Base-by-base conservation (phyloP, 2,888 invertebrate species). In the Argyresthia albistria region DNA sequence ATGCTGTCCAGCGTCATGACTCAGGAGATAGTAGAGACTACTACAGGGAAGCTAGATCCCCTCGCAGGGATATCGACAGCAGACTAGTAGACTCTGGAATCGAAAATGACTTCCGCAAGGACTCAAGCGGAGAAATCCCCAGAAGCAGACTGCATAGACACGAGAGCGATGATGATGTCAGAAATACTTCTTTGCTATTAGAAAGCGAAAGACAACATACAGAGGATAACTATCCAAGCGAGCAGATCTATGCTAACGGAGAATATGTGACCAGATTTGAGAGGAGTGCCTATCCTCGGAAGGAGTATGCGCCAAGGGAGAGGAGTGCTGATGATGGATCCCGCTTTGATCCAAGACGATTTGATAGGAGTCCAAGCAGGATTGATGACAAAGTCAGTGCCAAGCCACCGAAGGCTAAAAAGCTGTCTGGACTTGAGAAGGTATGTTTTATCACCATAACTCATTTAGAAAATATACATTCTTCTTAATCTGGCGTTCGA, bases 51-150 rank as follows among this genome's bases (percentile, higher is more conserved):
- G 76, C 83, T 53, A 72, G 71, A 57, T 82, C 87, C 8, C 87
- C 88, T 1, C 77, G 83, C 51, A 70, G 88, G 54, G 88, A 88
- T 47, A 82, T 83, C 55, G 91, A 91, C 60, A 92, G 90, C 63
- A 88, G 91, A 52, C 81, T 92, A 51, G 92, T 91, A 2, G 94
- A 95, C 77, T 95, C 94, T 0, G 94, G 95, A 0, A 94, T 94
- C 58, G 94, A 94, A 66, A 94, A 94, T 60, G 94, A 95, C 71
- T 93, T 93, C 63, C 89, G 93, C 51, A 90, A 93, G 57, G 93
- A 93, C 63, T 93, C 93, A 0, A 90, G 88, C 60, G 89, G 89
- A 14, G 90, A 90, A 55, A 70, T 90, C 14, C 74, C 81, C 53
- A 72, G 71, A 54, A 60, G 61, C 35, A 72, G 73, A 55, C 66